Evolutionary conservation across 2,888 invertebrate species (phyloP).

Genomic region (Linnaemya vulpina): DNA sequence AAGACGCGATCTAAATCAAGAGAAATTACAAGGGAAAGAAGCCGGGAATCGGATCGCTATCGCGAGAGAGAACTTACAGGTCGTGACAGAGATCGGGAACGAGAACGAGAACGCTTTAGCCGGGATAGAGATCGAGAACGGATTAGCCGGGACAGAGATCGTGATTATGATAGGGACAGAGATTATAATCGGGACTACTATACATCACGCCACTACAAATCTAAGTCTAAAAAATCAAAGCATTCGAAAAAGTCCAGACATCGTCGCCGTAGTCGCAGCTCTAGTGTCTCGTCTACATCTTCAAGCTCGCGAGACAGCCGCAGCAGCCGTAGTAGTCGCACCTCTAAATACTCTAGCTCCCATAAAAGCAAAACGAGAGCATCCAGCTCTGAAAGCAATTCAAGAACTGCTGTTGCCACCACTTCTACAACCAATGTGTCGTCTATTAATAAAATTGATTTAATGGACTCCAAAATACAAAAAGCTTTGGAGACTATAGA

Average conservation of each 20-base stretch:
- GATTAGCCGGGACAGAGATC: slow-evolving; percentile 74
- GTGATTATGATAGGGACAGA: slow-evolving; percentile 66
- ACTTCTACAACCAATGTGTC: slow-evolving; percentile 43
- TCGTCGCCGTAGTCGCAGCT: slow-evolving; percentile 77
- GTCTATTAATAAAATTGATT: slow-evolving; percentile 74
- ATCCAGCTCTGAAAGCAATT: slow-evolving; percentile 76
- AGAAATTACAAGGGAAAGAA: slow-evolving; percentile 56
- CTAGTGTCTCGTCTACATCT: slow-evolving; percentile 76
- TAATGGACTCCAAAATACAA: slow-evolving; percentile 77
- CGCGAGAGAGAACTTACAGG: not conserved
- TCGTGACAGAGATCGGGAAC: slow-evolving; percentile 60
- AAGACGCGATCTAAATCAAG: slow-evolving; percentile 59
- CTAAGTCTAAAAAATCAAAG: slow-evolving; percentile 78
- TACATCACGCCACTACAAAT: slow-evolving; percentile 76
- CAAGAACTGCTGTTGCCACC: slow-evolving; percentile 62
- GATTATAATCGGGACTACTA: slow-evolving; percentile 62
- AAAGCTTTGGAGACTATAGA: slow-evolving; percentile 88
- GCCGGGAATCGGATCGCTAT: slow-evolving; percentile 52
- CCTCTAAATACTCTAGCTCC: slow-evolving; percentile 76
- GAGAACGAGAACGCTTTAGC: slow-evolving; percentile 69
- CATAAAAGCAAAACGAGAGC: slow-evolving; percentile 75
- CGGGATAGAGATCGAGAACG: slow-evolving; percentile 74
- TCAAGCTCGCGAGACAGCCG: slow-evolving; percentile 73
- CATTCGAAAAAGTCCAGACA: slow-evolving; percentile 79
- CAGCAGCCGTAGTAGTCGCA: slow-evolving; percentile 71